phyloP scores from a whole-genome alignment of 2,888 invertebrate genomes.

The Cryptus viduatorius region DNA sequence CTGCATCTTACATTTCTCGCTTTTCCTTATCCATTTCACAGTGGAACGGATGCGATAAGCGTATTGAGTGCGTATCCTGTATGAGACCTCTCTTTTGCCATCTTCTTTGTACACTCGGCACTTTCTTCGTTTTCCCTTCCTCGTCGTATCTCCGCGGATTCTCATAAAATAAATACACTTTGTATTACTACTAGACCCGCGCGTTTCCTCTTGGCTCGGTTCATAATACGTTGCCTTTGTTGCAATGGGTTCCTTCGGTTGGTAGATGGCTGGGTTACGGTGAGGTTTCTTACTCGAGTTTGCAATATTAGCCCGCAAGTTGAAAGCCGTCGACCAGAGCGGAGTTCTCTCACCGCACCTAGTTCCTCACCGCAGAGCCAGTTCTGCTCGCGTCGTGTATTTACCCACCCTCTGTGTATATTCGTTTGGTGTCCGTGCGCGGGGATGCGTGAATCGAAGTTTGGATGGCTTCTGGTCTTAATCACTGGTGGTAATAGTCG shows the following conservation, averaged over 20 bases:
- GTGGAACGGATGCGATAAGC: slow-evolving; percentile 35
- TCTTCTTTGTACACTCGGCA: not conserved
- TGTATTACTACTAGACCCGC: slow-evolving; percentile 1
- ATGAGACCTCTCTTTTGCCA: not conserved
- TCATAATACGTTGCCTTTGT: slow-evolving; percentile 45
- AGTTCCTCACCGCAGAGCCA: slow-evolving; percentile 18
- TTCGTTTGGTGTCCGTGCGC: slow-evolving; percentile 49
- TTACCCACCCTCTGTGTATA: slow-evolving; percentile 18
- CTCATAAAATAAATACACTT: not conserved
- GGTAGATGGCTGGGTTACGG: not conserved
- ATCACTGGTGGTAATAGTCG: not conserved
- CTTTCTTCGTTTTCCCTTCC: not conserved
- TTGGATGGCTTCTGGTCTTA: slow-evolving; percentile 27
- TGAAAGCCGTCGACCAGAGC: slow-evolving; percentile 55
- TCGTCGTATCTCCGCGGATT: not conserved
- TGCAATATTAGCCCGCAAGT: slow-evolving; percentile 59
- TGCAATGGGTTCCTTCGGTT: slow-evolving; percentile 7
- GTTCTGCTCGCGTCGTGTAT: slow-evolving; percentile 28
- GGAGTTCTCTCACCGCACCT: slow-evolving; percentile 42
- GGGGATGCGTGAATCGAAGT: slow-evolving; percentile 62
- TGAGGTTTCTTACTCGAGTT: slow-evolving; percentile 60
- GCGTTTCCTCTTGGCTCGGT: slow-evolving; percentile 35
- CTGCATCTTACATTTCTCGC: slow-evolving; percentile 1
- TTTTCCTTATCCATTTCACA: slow-evolving; percentile 38
- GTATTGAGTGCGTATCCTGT: slow-evolving; percentile 32